Base-by-base conservation (phyloP, 1,140 invertebrate genomes). In the Cydia fagiglandana region DNA sequence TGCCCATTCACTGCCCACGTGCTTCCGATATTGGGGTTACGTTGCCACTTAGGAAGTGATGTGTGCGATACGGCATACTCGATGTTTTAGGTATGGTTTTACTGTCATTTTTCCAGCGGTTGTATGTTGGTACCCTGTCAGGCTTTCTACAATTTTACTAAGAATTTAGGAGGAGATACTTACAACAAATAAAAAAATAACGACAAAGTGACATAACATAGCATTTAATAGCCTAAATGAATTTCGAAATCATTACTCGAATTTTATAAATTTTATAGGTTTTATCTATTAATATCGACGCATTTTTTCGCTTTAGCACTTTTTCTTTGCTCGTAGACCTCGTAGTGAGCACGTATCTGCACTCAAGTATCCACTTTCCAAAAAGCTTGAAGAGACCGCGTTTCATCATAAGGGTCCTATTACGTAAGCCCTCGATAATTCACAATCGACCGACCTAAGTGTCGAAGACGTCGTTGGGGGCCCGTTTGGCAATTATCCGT, bases 401-500 rank as follows among this genome's bases (percentile, higher is more conserved):
- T 61, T 24, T 61, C 20, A 24, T 56, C 56, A 24, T 20, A 24
- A 20, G 56, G 56, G 56, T 61, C 17, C 20, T 61, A 61, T 61
- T 24, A 61, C 56, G 56, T 61, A 61, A 61, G 56, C 56, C 2
- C 56, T 61, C 56, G 56, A 61, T 61, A 61, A 61, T 61, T 61
- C 56, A 61, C 56, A 12, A 24, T n/a, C 17, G 56, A 61, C 66
- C 66, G 28, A 9, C 34, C 66, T 68, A 17, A 38, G 66, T 38
- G 30, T 70, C 30, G 66, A 70, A n/a, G 66, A 24, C 66, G 30
- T 41, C 66, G 66, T 70, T 70, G 66, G 66, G 66, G 66, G 66
- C 66, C 66, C 34, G 66, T 45, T 70, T 70, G 66, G 66, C 66
- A 70, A 70, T 70, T 70, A 70, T 24, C 34, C 34, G 66, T 41